Conservation (phyloP, 2,888 invertebrate genomes). For the Drosophila algonquin region DNA sequence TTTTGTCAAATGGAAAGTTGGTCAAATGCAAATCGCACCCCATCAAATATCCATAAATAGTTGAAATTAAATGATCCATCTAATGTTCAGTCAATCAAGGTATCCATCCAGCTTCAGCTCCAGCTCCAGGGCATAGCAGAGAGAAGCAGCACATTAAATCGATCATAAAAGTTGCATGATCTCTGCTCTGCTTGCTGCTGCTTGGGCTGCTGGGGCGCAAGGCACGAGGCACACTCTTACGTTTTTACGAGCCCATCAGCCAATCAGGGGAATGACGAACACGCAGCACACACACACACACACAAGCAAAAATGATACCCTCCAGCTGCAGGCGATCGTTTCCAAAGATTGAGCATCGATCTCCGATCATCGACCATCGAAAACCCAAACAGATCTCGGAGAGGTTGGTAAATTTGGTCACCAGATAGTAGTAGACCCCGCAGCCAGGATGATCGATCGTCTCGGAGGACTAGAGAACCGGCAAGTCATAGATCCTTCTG, state of each 20-base stretch:
- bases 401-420: slow-evolving; percentile 31
- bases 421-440: slow-evolving; percentile 16
- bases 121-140: not conserved
- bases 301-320: slow-evolving; percentile 13
- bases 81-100: slow-evolving; percentile 37
- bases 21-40: slow-evolving; percentile 45
- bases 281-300: slow-evolving; percentile 11
- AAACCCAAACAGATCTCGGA: slow-evolving; percentile 11
- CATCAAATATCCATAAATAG: slow-evolving; percentile 49
- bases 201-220: not conserved
- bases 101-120: not conserved
- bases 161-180: slow-evolving; percentile 20
- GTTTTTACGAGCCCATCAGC: slow-evolving; percentile 31
- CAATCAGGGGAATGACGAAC: slow-evolving; percentile 33
- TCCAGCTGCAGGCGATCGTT: too few species aligned
- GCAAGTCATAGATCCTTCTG: slow-evolving; percentile 33
- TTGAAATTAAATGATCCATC: slow-evolving; percentile 43
- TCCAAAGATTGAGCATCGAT: slow-evolving; percentile 2
- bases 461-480: slow-evolving; percentile 21
- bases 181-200: not conserved
- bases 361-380: not conserved
- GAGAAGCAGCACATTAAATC: slow-evolving; percentile 9
- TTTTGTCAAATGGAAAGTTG: slow-evolving; percentile 41
- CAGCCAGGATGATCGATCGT: slow-evolving; percentile 28
- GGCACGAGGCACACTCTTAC: slow-evolving; percentile 31